Evolutionary conservation across 2,888 invertebrate species (phyloP).

Genomic region (Trichogramma dendrolimi): DNA sequence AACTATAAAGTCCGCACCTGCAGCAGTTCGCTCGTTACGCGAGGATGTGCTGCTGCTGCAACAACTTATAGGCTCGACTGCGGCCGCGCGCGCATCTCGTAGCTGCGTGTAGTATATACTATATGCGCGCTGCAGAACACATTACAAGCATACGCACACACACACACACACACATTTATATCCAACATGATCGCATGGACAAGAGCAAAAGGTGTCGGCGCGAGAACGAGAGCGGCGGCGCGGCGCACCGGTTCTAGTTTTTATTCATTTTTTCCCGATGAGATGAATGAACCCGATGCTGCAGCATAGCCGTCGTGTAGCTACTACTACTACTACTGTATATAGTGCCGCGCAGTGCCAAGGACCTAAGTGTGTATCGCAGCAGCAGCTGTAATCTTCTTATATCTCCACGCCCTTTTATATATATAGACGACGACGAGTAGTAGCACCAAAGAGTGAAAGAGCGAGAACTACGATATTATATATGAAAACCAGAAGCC

Average conservation of each 20-base stretch:
- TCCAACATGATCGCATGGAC: too few relatives aligned
- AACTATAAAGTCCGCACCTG: slow-evolving; percentile 19
- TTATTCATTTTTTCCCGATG: slow-evolving; percentile 42
- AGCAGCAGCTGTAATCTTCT: not conserved
- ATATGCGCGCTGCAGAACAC: too few relatives aligned
- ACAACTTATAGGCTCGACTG: not conserved
- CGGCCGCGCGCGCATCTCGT: not conserved
- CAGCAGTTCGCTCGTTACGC: not conserved
- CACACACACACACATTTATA: too few relatives aligned
- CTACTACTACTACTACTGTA: too few relatives aligned
- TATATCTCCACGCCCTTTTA: not conserved
- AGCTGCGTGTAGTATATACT: too few relatives aligned
- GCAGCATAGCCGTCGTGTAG: too few relatives aligned
- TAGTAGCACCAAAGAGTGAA: not conserved
- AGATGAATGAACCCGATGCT: slow-evolving; percentile 50
- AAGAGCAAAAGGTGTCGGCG: not conserved
- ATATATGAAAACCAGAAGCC: too few relatives aligned
- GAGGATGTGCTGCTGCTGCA: not conserved
- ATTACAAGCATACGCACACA: too few relatives aligned
- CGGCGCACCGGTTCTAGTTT: slow-evolving; percentile 39
- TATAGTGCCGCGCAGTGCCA: too few relatives aligned
- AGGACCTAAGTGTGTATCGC: too few relatives aligned
- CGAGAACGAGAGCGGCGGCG: not conserved
- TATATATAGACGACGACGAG: not conserved
- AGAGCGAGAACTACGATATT: too few relatives aligned